These are phyloP conservation scores for Augochlorella aurata DNA, from an alignment of 2,888 invertebrate genomes.

Conservation along the genomic window DNA sequence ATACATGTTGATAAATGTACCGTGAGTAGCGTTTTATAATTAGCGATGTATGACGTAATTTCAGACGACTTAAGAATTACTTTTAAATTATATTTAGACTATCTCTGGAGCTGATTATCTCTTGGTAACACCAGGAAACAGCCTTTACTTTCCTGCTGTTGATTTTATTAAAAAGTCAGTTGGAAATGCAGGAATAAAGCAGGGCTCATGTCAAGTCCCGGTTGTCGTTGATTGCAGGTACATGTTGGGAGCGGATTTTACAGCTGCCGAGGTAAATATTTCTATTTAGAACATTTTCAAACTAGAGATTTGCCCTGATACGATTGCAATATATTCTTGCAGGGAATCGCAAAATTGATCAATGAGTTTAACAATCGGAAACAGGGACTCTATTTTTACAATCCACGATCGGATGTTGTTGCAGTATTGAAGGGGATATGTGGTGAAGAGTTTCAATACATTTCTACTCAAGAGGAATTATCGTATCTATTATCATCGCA, in stretches of 20 bases:
- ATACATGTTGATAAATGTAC: constrained; percentile 88
- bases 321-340: constrained; percentile 7
- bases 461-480: constrained; percentile 85
- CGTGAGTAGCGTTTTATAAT: constrained; percentile 82
- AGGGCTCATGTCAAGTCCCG: constrained; percentile 88
- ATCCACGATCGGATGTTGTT: constrained; percentile 87
- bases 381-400: constrained; percentile 88
- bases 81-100: constrained; percentile 82
- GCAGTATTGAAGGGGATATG: constrained; percentile 88
- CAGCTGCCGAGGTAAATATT: constrained; percentile 86
- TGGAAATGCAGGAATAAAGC: constrained; percentile 88
- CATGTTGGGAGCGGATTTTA: constrained; percentile 92
- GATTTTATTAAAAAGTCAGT: constrained; percentile 91
- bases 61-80: too few relatives aligned
- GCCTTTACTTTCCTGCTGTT: constrained; percentile 91
- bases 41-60: too few relatives aligned
- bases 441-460: constrained; percentile 85
- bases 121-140: constrained; percentile 90
- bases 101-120: constrained; percentile 88
- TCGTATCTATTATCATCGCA: constrained; percentile 83
- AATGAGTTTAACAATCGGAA: constrained; percentile 88
- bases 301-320: too few relatives aligned
- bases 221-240: constrained; percentile 92
- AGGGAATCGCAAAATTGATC: constrained; percentile 90
- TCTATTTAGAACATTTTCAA: neutral